phyloP scores from a whole-genome alignment of 2,797 vertebrate genomes.

The Ispidina lecontei region DNA sequence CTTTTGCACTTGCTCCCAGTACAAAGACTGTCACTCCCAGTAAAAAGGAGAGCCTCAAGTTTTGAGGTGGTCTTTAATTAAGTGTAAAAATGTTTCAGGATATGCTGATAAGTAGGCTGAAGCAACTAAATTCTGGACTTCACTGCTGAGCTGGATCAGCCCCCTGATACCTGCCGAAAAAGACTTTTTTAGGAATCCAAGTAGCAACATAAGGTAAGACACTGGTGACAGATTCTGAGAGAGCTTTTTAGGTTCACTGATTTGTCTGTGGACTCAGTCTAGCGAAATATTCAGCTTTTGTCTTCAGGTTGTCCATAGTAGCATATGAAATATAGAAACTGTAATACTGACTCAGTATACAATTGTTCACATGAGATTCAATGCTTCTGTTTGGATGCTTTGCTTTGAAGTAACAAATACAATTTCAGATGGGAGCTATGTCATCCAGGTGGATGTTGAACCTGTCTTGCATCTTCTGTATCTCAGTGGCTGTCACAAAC shows the following conservation, averaged over 20 bases:
- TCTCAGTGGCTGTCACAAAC: background rate
- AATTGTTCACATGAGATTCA: background rate
- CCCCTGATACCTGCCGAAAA: background rate
- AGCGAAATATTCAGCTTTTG: background rate
- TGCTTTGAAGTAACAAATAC: background rate
- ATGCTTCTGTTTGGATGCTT: background rate
- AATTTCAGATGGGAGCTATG: background rate
- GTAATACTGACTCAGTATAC: background rate
- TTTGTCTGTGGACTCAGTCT: background rate
- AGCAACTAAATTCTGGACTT: background rate
- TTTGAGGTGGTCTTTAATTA: background rate
- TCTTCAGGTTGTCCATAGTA: background rate
- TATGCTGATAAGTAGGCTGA: background rate
- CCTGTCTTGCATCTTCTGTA: background rate
- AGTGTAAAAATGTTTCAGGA: background rate
- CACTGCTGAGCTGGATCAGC: background rate
- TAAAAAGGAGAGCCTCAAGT: background rate
- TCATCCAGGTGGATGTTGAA: background rate
- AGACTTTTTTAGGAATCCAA: background rate
- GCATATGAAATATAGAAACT: background rate
- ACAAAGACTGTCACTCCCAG: background rate
- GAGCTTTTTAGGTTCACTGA: background rate
- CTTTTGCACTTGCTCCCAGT: background rate
- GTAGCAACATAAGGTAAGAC: background rate
- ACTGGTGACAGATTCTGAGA: background rate